Base-by-base conservation (phyloP, 2,888 invertebrate species). In the Oligia latruncula region DNA sequence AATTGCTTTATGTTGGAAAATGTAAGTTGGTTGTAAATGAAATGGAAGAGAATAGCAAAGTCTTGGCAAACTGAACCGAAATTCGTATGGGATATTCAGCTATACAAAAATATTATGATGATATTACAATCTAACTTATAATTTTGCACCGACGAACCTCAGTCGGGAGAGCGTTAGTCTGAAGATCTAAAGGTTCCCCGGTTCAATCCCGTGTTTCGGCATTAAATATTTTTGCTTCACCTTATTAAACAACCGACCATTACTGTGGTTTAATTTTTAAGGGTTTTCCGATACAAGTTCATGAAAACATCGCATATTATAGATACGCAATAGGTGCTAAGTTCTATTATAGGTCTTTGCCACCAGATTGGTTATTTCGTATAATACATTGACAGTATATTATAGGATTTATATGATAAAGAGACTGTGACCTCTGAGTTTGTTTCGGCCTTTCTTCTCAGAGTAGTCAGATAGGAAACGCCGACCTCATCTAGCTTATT, bases 191-290 rank as follows among this genome's bases (percentile, higher is more conserved):
- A 23, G 58, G 55, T 55, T 29, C 20, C 55, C 55, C 20, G 94
- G 94, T 94, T 94, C 94, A 92, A 94, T 94, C 94, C 94, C 94
- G 91, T 94, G 95, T 94, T 94, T 93, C 93, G 90, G 90, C 90
- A 88, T 2, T 29, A 2, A 5, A 2, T 72, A 77, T 80, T 29
- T 87, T 89, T 89, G 79, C 29, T 23, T 29, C 40, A 23, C 29
- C 8, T 35, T 60, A 17, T 9, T 46, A 46, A 35, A 5, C 2
- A 55, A 55, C 5, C 1, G 43, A n/a, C 4, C 0, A 20, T 40
- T 49, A 49, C 11, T 46, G 29, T 29, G 17, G 23, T 4, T 3
- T 5, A 8, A 9, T 52, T 29, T 35, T 73, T 13, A 49, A 49
- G 13, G 4, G 49, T 49, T 49, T 49, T 9, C n/a, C 46, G 17